Evolutionary conservation across 2,888 invertebrate genomes (phyloP).

Genomic region (Coleophora flavipennella): DNA sequence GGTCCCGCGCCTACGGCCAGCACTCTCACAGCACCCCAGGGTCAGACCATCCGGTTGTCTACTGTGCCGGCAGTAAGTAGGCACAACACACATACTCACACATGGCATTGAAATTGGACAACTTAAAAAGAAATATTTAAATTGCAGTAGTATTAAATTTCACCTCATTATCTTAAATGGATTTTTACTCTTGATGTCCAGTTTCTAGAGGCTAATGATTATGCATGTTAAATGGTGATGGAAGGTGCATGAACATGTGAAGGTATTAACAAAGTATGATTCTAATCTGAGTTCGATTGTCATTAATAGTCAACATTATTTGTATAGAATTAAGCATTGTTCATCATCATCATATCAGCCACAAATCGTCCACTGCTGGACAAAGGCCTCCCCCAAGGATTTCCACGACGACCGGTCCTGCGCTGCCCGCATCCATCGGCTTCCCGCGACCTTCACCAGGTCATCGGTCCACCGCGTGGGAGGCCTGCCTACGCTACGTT

Average conservation of each 20-base stretch:
- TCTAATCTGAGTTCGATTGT: conserved; percentile 18
- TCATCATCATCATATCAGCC: no score
- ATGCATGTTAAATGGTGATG: conserved; percentile 56
- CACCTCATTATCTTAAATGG: background rate
- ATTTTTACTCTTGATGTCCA: no score
- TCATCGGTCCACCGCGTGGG: no score
- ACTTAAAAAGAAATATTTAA: conserved; percentile 3
- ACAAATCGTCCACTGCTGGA: no score
- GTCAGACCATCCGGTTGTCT: conserved; percentile 87
- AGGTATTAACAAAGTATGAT: conserved; percentile 54
- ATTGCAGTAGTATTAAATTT: background rate
- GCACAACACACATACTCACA: conserved; percentile 53
- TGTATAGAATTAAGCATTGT: no score
- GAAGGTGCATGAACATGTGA: conserved; percentile 51
- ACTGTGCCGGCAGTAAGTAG: conserved; percentile 91
- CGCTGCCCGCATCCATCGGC: no score
- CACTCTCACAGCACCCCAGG: conserved; percentile 72
- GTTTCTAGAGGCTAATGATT: conserved; percentile 29
- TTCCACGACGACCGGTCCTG: no score
- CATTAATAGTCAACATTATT: no score
- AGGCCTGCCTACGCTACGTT: no score
- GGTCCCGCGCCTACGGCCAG: conserved; percentile 81
- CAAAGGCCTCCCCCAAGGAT: no score
- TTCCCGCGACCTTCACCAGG: no score
- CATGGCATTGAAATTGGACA: conserved; percentile 27